Percentiles rank a stretch among this genome's conserved stretches.
These are phyloP conservation scores for Thinocorus orbignyianus DNA, from an alignment of 2,113 vertebrate genomes.

Conservation along the genomic window DNA sequence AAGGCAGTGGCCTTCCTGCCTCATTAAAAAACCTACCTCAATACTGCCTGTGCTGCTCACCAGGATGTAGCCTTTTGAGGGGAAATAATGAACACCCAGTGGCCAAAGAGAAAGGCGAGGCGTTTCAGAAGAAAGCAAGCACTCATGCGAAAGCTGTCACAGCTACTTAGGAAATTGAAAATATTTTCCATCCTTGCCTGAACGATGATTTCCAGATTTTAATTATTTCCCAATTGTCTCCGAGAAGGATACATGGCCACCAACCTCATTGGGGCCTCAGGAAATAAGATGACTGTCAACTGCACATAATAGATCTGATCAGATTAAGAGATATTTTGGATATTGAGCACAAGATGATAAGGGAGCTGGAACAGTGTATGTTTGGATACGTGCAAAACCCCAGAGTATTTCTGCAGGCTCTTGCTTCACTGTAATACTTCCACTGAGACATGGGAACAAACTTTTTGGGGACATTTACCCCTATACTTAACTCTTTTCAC, in stretches of 20 bases:
- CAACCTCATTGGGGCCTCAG: background rate
- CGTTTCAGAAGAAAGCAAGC: constrained; percentile 8
- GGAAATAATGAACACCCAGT: background rate
- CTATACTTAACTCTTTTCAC: background rate
- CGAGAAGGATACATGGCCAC: background rate
- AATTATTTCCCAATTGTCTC: constrained; percentile 18
- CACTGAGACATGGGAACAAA: background rate
- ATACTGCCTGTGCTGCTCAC: background rate
- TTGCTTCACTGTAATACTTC: background rate
- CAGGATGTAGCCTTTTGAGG: background rate
- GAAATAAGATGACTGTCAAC: background rate
- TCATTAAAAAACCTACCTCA: background rate
- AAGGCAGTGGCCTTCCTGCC: background rate
- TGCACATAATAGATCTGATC: background rate
- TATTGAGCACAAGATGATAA: constrained; percentile 3
- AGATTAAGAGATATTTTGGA: background rate
- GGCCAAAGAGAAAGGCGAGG: background rate
- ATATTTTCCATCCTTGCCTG: constrained; percentile 16
- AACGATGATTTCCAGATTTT: constrained; percentile 33
- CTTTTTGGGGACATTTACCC: background rate
- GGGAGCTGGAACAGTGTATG: background rate
- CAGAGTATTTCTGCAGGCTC: background rate
- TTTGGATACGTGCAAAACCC: background rate
- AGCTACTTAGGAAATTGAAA: constrained; percentile 30
- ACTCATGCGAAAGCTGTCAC: background rate